Evolutionary conservation across 53 echinoderm and acorn worm genomes (phyloP), one percentile per base, ranked within the genome.

Genomic region (Paracentrotus lividus): DNA sequence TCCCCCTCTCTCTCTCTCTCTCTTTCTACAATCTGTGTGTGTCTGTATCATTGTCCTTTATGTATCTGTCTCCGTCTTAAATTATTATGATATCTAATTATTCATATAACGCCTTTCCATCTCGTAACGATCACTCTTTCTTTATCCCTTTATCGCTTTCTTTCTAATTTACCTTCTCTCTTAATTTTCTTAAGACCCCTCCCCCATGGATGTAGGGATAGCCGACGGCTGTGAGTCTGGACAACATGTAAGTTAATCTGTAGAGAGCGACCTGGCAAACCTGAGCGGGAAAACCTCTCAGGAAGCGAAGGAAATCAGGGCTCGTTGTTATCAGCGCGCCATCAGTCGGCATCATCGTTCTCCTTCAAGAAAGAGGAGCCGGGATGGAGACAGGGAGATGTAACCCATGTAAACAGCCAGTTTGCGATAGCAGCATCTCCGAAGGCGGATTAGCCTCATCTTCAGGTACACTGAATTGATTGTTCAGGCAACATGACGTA

Each of bases 241-340:
- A 42, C 58, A 77, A 81, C 58, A 55, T 78, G 92, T 92, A 92
- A 92, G 92, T 57, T 78, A 78, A 92, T 92, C 78, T 54, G 56
- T 77, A 56, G 58, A 10, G 57, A 44, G 58, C 91, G 40, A 55
- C 54, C 92, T 42, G 72, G 67, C 59, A 27, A 38, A 77, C 33
- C 92, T 23, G 55, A 78, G 78, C 78, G 42, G 81, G 69, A 5
- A 44, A 59, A 77, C 29, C 92, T 77, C 92, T 49, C 54, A 92
- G 92, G 92, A 92, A 78, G 81, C 78, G 58, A 31, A 77, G 92
- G 91, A 90, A 90, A 90, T 72, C 77, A 78, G 81, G 92, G 78
- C 42, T 92, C 81, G 92, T 55, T 58, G 92, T 92, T 92, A 92
- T 92, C 92, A 78, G 59, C 81, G 92, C 92, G 92, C 81, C 81